Percentiles rank a stretch among this genome's conserved stretches.
Conservation (phyloP, 2,797 vertebrate genomes). For the Sebastes iracundus region DNA sequence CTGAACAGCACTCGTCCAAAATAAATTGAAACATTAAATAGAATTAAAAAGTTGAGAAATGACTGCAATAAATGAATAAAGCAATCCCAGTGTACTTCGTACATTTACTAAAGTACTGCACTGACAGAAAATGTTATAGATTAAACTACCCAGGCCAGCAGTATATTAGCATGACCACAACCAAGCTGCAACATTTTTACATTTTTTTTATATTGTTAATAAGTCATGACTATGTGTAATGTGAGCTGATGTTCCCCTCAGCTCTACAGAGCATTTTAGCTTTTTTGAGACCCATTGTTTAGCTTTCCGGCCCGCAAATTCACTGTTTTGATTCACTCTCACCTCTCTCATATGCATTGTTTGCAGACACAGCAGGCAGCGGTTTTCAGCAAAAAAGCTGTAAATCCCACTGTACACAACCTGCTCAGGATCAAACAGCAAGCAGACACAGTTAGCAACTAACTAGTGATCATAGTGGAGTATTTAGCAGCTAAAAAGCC, state of each 20-base stretch:
- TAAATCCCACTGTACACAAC: not conserved
- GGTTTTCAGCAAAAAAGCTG: not conserved
- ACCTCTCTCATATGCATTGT: not conserved
- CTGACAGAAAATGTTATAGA: not conserved
- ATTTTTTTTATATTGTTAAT: not conserved
- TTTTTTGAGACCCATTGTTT: not conserved
- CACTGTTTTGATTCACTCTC: not conserved
- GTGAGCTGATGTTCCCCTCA: not conserved
- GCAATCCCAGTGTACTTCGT: not conserved
- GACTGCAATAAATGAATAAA: not conserved
- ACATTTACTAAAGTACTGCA: not conserved
- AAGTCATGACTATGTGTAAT: not conserved
- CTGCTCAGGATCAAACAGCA: not conserved
- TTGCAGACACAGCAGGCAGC: not conserved
- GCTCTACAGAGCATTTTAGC: not conserved
- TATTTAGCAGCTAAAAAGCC: not conserved
- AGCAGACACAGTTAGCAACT: not conserved
- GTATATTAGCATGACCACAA: not conserved
- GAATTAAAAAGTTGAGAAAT: not conserved
- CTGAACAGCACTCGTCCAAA: not conserved
- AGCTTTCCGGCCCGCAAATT: not conserved
- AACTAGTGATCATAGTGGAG: not conserved
- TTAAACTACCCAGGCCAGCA: not conserved
- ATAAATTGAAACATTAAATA: not conserved
- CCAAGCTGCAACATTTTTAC: not conserved